phyloP scores from a whole-genome alignment of 2,797 vertebrate species.

The Clarias fuscus region DNA sequence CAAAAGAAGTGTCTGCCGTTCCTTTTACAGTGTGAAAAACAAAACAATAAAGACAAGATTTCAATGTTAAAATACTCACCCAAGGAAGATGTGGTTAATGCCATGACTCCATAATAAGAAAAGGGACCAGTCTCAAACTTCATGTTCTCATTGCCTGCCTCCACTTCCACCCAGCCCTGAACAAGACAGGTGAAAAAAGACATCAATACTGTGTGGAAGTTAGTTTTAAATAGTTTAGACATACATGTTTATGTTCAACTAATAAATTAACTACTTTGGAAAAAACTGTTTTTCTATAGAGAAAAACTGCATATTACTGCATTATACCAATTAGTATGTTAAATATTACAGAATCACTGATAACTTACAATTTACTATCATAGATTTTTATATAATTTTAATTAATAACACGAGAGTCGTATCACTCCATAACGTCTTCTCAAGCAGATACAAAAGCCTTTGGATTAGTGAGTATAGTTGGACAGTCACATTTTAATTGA shows the following conservation, averaged over 20 bases:
- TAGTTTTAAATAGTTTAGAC: not conserved
- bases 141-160: slow-evolving; percentile 95
- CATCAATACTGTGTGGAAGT: no score
- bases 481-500: no score
- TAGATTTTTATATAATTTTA: not conserved
- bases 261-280: not conserved
- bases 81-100: slow-evolving; percentile 69
- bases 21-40: not conserved
- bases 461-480: no score
- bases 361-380: not conserved
- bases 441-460: no score
- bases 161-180: slow-evolving; percentile 94
- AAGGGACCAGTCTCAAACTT: slow-evolving; percentile 95
- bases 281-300: not conserved
- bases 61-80: slow-evolving; percentile 65
- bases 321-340: not conserved
- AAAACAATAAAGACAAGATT: not conserved
- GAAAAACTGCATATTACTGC: not conserved
- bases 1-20: not conserved
- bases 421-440: no score
- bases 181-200: slow-evolving; percentile 36
- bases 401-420: no score
- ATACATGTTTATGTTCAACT: not conserved
- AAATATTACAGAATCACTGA: not conserved
- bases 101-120: slow-evolving; percentile 93